Conservation (phyloP, 2,113 vertebrate genomes). For the Fulica atra region DNA sequence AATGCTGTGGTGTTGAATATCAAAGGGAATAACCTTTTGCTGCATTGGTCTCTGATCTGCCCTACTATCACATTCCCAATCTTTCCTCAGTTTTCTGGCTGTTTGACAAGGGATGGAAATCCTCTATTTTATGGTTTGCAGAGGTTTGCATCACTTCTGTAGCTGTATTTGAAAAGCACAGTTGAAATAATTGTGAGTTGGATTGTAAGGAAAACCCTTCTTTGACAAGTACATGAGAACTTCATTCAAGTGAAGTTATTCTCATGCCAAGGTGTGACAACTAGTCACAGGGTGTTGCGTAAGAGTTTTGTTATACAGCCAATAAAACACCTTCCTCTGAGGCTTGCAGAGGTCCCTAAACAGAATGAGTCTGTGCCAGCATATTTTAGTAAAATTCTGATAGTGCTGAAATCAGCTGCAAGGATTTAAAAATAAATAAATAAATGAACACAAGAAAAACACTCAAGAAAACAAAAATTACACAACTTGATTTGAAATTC, state of each 20-base stretch:
- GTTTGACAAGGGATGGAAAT: background rate
- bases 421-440: background rate
- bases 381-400: background rate
- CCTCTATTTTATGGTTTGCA: background rate
- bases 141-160: background rate
- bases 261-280: background rate
- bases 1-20: conserved; percentile 19
- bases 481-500: background rate
- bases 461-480: background rate
- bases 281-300: background rate
- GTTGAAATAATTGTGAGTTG: background rate
- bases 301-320: background rate
- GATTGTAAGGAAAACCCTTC: background rate
- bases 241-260: background rate
- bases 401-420: background rate
- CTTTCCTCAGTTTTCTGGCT: background rate
- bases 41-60: background rate
- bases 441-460: no score
- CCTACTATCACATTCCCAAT: background rate
- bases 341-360: background rate
- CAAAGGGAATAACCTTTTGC: conserved; percentile 38
- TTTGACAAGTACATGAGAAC: background rate
- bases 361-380: background rate
- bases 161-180: background rate
- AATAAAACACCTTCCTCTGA: background rate